Evolutionary conservation across 2,113 vertebrate species (phyloP).

Genomic region (Calonectris borealis): DNA sequence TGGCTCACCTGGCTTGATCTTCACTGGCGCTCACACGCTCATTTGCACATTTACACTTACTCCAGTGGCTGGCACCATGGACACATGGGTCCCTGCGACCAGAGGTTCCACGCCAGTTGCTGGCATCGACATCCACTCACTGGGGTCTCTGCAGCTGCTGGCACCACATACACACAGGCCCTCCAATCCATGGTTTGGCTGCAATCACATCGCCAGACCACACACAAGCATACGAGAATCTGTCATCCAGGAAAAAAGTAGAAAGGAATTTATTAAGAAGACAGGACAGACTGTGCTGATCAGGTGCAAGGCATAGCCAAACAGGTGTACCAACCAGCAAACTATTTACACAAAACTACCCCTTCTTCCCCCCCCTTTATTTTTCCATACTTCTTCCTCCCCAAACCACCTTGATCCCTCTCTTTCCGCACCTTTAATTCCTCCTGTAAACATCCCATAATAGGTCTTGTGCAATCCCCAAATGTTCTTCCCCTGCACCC

Average conservation of each 20-base stretch:
- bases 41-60: neutral
- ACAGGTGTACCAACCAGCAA: neutral
- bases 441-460: neutral
- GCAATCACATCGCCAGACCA: neutral
- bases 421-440: neutral
- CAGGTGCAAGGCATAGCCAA: neutral
- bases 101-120: fast-evolving
- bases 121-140: neutral
- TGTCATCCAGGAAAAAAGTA: neutral
- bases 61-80: fast-evolving
- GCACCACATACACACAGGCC: neutral
- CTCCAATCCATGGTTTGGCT: neutral
- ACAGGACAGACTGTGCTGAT: neutral
- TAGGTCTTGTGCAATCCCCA: neutral
- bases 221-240: neutral
- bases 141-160: neutral
- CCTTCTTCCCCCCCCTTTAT: neutral
- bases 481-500: neutral
- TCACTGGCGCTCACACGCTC: neutral
- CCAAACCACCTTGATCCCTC: neutral
- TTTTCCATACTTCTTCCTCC: neutral
- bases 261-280: neutral
- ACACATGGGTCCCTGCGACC: fast-evolving
- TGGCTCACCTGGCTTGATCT: neutral
- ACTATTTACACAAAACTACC: neutral